Evolutionary conservation across 2,113 vertebrate genomes (phyloP).

Genomic region (Triplophysa rosa): DNA sequence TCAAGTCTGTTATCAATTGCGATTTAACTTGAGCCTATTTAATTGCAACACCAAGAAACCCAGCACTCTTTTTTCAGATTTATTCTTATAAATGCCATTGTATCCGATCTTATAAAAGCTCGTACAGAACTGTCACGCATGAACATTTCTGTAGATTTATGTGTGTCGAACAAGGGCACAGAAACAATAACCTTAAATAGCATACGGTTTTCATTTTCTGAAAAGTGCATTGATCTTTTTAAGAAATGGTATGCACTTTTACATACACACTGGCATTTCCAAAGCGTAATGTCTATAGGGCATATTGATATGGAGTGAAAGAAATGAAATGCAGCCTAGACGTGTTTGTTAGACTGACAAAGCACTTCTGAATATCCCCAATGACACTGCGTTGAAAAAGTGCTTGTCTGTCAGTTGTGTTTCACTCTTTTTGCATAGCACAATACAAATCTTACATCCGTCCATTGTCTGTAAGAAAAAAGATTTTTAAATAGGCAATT

Average conservation of each 20-base stretch:
- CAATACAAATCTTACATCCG: slow-evolving; percentile 1
- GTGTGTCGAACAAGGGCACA: slow-evolving; percentile 3
- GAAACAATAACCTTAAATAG: slow-evolving; percentile 18
- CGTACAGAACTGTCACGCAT: background rate
- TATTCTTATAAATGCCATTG: too few relatives aligned
- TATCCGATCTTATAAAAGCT: background rate
- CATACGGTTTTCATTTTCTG: slow-evolving; percentile 11
- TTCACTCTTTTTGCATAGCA: slow-evolving; percentile 1
- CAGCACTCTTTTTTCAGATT: too few relatives aligned
- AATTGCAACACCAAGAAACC: too few relatives aligned
- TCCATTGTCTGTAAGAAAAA: background rate
- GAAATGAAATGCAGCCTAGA: slow-evolving; percentile 28
- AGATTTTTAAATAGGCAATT: slow-evolving; percentile 1
- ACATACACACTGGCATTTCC: slow-evolving; percentile 4
- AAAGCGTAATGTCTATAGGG: background rate
- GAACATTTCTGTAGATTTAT: background rate
- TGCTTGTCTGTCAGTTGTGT: slow-evolving; percentile 42
- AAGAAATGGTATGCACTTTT: background rate
- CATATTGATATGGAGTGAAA: slow-evolving; percentile 31
- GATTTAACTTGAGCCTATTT: too few relatives aligned
- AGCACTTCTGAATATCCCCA: slow-evolving; percentile 38
- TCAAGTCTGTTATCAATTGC: background rate
- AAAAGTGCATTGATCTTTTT: slow-evolving; percentile 19
- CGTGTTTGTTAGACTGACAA: slow-evolving; percentile 54
- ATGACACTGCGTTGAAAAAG: slow-evolving; percentile 42